A percentile compares a stretch with the other conserved stretches of the same genome.
These are phyloP conservation scores for Nemotelus pantherinus DNA, from an alignment of 2,888 invertebrate genomes.

Conservation along the genomic window DNA sequence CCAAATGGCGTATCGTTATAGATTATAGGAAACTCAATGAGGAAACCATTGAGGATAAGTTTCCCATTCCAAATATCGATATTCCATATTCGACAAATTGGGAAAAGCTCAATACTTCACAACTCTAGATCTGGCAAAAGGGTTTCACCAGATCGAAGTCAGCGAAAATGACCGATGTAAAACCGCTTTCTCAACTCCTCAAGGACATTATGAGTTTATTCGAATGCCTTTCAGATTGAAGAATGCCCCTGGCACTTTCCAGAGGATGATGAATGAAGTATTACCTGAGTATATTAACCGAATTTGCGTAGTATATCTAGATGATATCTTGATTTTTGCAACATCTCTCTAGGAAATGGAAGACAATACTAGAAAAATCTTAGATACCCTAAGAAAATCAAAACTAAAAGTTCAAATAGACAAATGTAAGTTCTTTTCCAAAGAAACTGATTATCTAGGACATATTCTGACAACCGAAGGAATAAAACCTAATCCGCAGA, in stretches of 20 bases:
- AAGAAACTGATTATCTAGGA: background rate
- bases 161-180: background rate
- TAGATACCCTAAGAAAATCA: constrained; percentile 42
- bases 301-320: constrained; percentile 56
- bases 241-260: constrained; percentile 49
- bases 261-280: constrained; percentile 52
- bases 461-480: background rate
- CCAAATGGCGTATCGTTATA: constrained; percentile 31
- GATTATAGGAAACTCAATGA: constrained; percentile 26
- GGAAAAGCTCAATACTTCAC: constrained; percentile 37
- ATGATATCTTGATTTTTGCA: constrained; percentile 56
- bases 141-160: constrained; percentile 45
- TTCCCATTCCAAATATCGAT: constrained; percentile 19
- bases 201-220: constrained; percentile 47
- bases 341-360: constrained; percentile 55
- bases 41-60: constrained; percentile 17
- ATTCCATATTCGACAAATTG: constrained; percentile 48
- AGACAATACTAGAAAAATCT: constrained; percentile 51
- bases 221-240: constrained; percentile 48
- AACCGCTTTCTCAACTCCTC: constrained; percentile 56
- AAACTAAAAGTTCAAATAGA: background rate
- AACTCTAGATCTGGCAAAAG: constrained; percentile 36
- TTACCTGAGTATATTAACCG: constrained; percentile 52
- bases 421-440: constrained; percentile 1
- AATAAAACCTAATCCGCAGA: constrained; percentile 4